Evolutionary conservation across 2,113 vertebrate genomes (phyloP), one percentile per base, ranked within the genome.

Genomic region (Elaphurus davidianus): DNA sequence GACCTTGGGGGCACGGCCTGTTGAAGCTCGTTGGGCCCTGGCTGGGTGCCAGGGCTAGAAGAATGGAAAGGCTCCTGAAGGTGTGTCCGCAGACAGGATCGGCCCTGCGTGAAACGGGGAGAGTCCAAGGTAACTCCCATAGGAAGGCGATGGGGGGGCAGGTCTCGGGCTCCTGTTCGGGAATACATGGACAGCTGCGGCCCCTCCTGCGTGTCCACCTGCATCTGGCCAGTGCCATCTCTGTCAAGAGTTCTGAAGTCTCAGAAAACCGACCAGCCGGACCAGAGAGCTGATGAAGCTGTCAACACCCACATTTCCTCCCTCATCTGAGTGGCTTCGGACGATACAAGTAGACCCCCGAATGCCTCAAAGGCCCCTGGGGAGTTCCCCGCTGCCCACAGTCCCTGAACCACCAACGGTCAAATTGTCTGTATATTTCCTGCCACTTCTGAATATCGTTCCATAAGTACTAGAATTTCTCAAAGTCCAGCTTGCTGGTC

Each of bases 221-320:
- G 99, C 96, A 99, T 99, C 23, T 98, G 99, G 60, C 99, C 99
- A 62, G 98, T 99, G 87, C 98, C 98, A 57, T 99, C 99, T 95
- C 99, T 99, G 98, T 99, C 99, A 98, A 99, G 98, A 94, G 99
- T 99, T 98, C 99, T 99, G 98, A 99, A 99, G 87, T 96, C 99
- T 99, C 99, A 99, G 97, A 99, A 99, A 99, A 99, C 99, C 97
- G 99, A 99, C 99, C 97, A 99, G 99, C 94, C 99, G 99, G 78
- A 99, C 99, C 50, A 99, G 99, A 97, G 99, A 99, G 95, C 99
- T 99, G n/a, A 99, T 99, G 98, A 99, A 99, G 98, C 99, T 99
- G 98, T 99, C 99, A 84, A 99, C 99, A 95, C 99, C 99, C 99
- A 99, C 99, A 98, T 99, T 99, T 1, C 99, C 99, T 1, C 13